Conservation (phyloP, 2,113 vertebrate species). For the Petroica traversi region DNA sequence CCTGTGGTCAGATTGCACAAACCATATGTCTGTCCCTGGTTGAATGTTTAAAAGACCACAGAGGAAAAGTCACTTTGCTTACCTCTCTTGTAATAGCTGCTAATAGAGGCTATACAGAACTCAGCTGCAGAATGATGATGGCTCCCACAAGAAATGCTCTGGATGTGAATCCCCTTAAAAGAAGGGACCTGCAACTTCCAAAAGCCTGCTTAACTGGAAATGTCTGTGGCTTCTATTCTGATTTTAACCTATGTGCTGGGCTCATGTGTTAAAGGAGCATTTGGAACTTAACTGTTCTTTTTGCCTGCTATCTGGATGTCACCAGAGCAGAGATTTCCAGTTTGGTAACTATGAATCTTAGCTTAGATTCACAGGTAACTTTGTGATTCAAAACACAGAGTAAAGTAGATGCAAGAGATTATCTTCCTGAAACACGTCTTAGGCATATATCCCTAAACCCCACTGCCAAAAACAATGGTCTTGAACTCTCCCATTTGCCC, state of each 20-base stretch:
- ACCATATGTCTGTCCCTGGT: neutral
- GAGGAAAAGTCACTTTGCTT: neutral
- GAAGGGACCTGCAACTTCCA: neutral
- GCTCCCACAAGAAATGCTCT: neutral
- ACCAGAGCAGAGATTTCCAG: neutral
- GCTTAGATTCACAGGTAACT: neutral
- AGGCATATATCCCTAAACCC: neutral
- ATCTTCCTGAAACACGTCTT: neutral
- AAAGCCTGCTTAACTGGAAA: neutral
- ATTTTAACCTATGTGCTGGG: neutral
- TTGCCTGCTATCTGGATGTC: neutral
- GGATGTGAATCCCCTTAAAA: fast-evolving
- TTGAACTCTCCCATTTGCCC: neutral
- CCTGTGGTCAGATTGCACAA: neutral
- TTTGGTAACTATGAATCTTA: neutral
- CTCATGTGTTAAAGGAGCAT: neutral
- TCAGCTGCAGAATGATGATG: neutral
- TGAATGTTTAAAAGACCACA: neutral
- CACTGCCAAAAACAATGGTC: neutral
- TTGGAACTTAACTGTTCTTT: neutral
- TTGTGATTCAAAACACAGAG: neutral
- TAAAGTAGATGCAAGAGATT: neutral
- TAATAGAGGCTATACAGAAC: neutral
- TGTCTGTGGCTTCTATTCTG: neutral
- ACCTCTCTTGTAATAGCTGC: neutral